A percentile compares a stretch with the other conserved stretches of the same genome.
These are phyloP conservation scores for Lepetodrilus schrolli DNA, from an alignment of 2,888 invertebrate genomes.

Conservation along the genomic window DNA sequence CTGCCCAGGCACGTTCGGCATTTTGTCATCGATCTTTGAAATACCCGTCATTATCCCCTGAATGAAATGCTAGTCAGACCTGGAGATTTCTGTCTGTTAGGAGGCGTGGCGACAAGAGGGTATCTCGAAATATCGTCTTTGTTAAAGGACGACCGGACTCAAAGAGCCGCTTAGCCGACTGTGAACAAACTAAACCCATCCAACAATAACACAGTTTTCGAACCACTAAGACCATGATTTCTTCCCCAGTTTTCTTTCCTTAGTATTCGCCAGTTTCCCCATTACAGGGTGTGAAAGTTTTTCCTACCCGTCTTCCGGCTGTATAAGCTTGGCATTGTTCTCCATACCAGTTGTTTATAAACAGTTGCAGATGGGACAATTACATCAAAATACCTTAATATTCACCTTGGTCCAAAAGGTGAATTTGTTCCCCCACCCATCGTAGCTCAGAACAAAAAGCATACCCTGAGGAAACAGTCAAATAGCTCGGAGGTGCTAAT, in stretches of 20 bases:
- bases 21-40: conserved; percentile 25
- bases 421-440: conserved; percentile 5
- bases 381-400: neutral
- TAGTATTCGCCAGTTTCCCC: neutral
- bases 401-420: neutral
- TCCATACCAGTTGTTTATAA: neutral
- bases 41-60: neutral
- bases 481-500: conserved; percentile 1
- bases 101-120: neutral
- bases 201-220: neutral
- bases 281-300: neutral
- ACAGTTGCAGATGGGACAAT: neutral
- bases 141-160: neutral
- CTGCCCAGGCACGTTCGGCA: conserved; percentile 1
- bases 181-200: neutral
- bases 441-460: neutral
- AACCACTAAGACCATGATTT: neutral
- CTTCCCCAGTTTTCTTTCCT: neutral
- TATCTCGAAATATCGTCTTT: neutral
- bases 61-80: neutral
- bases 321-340: neutral
- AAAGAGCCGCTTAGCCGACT: conserved; percentile 19
- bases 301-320: neutral
- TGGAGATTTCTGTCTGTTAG: conserved; percentile 12
- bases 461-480: neutral